Percentiles rank a stretch among this genome's conserved stretches.
Evolutionary conservation across 2,888 invertebrate species (phyloP).

Genomic region (Tiliacea citrago): DNA sequence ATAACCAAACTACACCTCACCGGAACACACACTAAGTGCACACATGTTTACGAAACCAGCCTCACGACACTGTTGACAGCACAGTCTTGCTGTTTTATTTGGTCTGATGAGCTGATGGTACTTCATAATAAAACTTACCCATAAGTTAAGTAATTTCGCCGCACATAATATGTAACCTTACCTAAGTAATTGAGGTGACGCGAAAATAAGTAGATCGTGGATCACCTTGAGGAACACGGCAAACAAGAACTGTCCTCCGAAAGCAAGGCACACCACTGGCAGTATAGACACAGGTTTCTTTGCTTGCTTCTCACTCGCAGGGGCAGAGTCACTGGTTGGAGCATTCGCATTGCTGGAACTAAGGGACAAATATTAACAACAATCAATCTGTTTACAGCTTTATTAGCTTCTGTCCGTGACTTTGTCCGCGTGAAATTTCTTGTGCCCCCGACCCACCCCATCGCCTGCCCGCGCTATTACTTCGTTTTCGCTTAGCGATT

Average conservation of each 20-base stretch:
- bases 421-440: too few relatives aligned
- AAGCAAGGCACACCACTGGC: slow-evolving; percentile 94
- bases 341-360: slow-evolving; percentile 34
- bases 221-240: slow-evolving; percentile 94
- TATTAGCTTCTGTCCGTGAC: too few relatives aligned
- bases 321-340: slow-evolving; percentile 3
- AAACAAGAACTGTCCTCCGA: slow-evolving; percentile 94
- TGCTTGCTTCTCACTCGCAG: slow-evolving; percentile 20
- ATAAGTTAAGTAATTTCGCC: too few relatives aligned
- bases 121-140: neutral
- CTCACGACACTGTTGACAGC: too few relatives aligned
- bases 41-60: too few relatives aligned
- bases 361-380: slow-evolving; percentile 1
- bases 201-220: slow-evolving; percentile 60
- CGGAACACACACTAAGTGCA: too few relatives aligned
- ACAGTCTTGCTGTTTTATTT: too few relatives aligned
- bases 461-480: too few relatives aligned
- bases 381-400: neutral
- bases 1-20: too few relatives aligned
- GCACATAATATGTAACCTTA: slow-evolving; percentile 44
- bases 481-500: too few relatives aligned
- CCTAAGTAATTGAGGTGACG: slow-evolving; percentile 64
- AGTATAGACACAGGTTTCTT: slow-evolving; percentile 93
- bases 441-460: too few relatives aligned
- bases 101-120: neutral